Percentiles rank a stretch among this genome's conserved stretches.
phyloP scores from a whole-genome alignment of 2,797 vertebrate genomes.

The Poliocrania exsul region DNA sequence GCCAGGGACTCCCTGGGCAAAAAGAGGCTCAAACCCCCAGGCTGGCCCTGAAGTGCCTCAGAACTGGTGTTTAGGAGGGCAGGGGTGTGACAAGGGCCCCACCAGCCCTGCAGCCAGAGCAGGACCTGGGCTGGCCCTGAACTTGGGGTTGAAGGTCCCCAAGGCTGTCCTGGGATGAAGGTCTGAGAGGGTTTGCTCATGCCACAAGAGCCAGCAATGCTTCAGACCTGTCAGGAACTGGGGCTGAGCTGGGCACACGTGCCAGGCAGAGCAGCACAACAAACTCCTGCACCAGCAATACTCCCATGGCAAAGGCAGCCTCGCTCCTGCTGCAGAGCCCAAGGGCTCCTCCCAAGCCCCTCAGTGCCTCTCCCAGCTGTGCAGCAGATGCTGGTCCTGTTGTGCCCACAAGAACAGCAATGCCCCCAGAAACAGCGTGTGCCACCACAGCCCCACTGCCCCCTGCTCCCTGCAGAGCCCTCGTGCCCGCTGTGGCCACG shows the following conservation, averaged over 20 bases:
- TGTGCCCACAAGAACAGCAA: rapidly evolving
- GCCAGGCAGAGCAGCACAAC: background rate
- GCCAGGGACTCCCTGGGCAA: background rate
- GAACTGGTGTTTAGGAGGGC: background rate
- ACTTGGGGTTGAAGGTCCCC: background rate
- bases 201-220: background rate
- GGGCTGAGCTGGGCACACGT: rapidly evolving
- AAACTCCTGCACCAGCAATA: background rate
- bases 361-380: background rate
- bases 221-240: rapidly evolving
- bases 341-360: background rate
- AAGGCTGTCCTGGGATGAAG: background rate
- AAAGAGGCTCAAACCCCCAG: background rate
- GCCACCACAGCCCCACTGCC: background rate
- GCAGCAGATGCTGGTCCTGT: rapidly evolving
- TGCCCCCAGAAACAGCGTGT: rapidly evolving
- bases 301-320: rapidly evolving
- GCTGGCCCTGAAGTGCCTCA: background rate
- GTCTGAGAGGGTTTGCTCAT: background rate
- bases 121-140: rapidly evolving
- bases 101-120: background rate
- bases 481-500: rapidly evolving
- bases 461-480: background rate
- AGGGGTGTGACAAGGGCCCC: background rate
- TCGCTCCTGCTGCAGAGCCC: background rate